phyloP scores from a whole-genome alignment of 2,113 vertebrate species.

The Elanus axillaris region DNA sequence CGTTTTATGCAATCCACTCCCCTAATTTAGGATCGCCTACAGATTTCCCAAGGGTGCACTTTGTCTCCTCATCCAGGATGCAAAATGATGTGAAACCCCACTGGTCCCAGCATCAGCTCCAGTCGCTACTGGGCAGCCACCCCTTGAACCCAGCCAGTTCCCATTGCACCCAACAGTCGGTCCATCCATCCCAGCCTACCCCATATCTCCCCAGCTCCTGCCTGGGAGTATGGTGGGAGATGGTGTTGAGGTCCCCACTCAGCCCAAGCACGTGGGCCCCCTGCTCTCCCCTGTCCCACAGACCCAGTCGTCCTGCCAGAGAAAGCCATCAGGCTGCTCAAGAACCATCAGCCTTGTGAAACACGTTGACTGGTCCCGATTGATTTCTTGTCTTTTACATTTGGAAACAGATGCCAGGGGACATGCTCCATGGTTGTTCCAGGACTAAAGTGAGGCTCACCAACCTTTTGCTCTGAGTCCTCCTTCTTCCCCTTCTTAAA shows the following conservation, averaged over 20 bases:
- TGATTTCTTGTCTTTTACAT: not conserved
- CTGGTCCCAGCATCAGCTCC: not conserved
- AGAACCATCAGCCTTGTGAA: not conserved
- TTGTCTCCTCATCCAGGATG: not conserved
- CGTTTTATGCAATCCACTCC: not conserved
- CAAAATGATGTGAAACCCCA: not conserved
- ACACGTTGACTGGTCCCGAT: rapidly evolving
- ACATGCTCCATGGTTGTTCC: rapidly evolving
- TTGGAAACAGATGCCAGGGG: not conserved
- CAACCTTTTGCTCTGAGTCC: not conserved
- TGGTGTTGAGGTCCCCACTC: not conserved
- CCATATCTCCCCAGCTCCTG: not conserved
- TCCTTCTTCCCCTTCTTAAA: not conserved
- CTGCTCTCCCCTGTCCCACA: too few species aligned
- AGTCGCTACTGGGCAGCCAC: not conserved
- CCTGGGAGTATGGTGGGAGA: not conserved
- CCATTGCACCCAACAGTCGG: not conserved
- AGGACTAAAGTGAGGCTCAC: not conserved
- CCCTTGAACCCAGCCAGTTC: not conserved
- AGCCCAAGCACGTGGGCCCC: not conserved
- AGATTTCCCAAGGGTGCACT: not conserved
- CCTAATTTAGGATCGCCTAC: not conserved
- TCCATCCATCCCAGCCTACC: not conserved
- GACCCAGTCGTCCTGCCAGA: not conserved
- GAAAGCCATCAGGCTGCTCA: not conserved